These are phyloP conservation scores for Pinna nobilis DNA, from an alignment of 1,140 invertebrate genomes.

Conservation along the genomic window DNA sequence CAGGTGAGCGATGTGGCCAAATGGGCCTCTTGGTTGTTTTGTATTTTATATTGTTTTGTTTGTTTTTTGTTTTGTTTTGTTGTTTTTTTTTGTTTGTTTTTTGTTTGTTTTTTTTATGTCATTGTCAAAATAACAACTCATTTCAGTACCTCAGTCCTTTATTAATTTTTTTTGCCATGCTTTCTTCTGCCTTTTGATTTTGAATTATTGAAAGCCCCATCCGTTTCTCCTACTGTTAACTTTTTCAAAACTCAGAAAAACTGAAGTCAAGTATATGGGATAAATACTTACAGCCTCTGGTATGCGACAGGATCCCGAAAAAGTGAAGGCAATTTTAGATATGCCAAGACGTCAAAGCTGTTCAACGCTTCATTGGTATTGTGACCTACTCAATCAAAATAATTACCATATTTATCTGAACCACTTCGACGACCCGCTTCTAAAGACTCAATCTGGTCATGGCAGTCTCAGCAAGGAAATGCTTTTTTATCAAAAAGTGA, in stretches of 20 bases:
- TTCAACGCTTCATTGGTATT: conserved; percentile 55
- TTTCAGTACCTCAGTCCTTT: too few species aligned
- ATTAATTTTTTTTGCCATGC: too few species aligned
- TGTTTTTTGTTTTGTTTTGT: too few species aligned
- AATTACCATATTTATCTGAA: conserved; percentile 66
- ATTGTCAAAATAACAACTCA: too few species aligned
- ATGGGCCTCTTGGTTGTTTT: too few species aligned
- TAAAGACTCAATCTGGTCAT: conserved; percentile 20
- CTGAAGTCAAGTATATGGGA: conserved; percentile 30
- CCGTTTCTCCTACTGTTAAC: too few species aligned
- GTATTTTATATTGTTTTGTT: too few species aligned
- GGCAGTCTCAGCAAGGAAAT: conserved; percentile 10
- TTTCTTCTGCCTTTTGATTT: too few species aligned
- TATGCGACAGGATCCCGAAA: conserved; percentile 30
- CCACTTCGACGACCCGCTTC: conserved; percentile 40
- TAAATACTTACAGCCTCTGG: conserved; percentile 34
- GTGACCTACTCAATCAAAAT: conserved; percentile 69
- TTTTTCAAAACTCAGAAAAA: conserved; percentile 1
- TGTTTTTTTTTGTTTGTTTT: too few species aligned
- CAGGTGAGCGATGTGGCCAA: too few species aligned
- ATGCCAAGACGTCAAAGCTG: conserved; percentile 23
- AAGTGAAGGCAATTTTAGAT: conserved; percentile 35
- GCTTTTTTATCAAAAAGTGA: conserved; percentile 12
- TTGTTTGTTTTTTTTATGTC: too few species aligned
- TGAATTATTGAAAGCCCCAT: too few species aligned